Base-by-base conservation (phyloP, 2,797 vertebrate genomes). In the Melanotaenia pygmaea region DNA sequence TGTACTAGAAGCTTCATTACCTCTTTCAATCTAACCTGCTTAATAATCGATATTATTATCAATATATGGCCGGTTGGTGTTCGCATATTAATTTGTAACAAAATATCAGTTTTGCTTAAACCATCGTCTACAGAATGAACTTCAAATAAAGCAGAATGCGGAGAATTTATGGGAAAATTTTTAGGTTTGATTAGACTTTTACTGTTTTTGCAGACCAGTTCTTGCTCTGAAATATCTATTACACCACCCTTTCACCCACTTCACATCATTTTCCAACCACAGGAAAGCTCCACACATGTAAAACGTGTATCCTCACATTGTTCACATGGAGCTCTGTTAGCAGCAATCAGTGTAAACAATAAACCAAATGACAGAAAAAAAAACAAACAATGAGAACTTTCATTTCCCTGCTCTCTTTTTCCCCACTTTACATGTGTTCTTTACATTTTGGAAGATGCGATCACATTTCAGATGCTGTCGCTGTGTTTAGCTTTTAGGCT, bases 231-330 rank as follows among this genome's bases (percentile, higher is more conserved):
- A 72, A 54, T 63, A 60, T 45, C 59, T 20, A 2, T 37, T 70
- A 16, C 72, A 53, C 24, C 24, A 38, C 67, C 77, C 80, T 80
- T 77, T 87, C 72, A 86, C 80, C 58, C 58, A 76, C 76, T 79
- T 85, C 67, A 80, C 86, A 66, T 84, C 59, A 50, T 71, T 82
- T 72, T 73, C 50, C 65, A 63, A 59, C 60, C 81, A 64, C 79
- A 85, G 83, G 84, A 91, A 91, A 78, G 66, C 80, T 69, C 68
- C 9, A 45, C 65, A 72, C 82, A 84, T 82, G 75, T 70, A 64
- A 76, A 84, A 77, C 34, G 43, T 75, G 86, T 88, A 94, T 93
- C 91, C 91, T 92, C 81, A 66, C 90, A 92, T 93, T 94, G 93
- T 94, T 91, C 88, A n/a, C 50, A 4, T 24, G 70, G 61, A 74